These are phyloP conservation scores for Alauda arvensis DNA, from an alignment of 2,797 vertebrate species.

Conservation along the genomic window DNA sequence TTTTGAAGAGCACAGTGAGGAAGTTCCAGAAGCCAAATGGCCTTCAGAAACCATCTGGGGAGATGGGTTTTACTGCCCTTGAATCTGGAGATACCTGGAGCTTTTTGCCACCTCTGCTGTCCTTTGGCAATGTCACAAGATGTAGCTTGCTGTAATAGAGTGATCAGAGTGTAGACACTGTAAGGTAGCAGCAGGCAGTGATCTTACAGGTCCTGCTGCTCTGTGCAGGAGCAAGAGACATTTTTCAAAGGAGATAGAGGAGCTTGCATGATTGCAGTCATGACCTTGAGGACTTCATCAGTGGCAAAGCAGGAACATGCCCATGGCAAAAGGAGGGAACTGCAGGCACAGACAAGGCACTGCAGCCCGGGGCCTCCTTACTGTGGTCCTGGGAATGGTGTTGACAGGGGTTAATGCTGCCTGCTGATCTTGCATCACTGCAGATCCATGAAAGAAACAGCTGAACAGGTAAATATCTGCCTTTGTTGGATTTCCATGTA, in stretches of 20 bases:
- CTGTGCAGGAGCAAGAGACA: neutral
- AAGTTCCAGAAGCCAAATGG: neutral
- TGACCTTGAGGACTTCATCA: neutral
- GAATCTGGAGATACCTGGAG: neutral
- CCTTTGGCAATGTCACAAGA: neutral
- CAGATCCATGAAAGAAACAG: neutral
- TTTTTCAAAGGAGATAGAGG: neutral
- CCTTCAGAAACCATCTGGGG: neutral
- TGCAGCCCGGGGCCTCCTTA: neutral
- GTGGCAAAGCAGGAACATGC: neutral
- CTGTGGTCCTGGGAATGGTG: neutral
- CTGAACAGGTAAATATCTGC: neutral
- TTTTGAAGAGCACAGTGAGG: neutral
- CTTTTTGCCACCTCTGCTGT: neutral
- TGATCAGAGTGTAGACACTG: neutral
- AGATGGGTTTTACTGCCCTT: neutral
- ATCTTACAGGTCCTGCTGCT: neutral
- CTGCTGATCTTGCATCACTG: neutral
- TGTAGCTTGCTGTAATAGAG: neutral
- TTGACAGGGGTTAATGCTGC: neutral
- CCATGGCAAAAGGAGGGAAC: neutral
- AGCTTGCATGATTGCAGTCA: neutral
- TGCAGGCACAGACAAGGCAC: neutral
- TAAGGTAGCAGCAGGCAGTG: neutral
- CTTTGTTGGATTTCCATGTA: accelerated